Evolutionary conservation across 64 coral and sea anemone species (phyloP).

Genomic region (Acropora tenuis): DNA sequence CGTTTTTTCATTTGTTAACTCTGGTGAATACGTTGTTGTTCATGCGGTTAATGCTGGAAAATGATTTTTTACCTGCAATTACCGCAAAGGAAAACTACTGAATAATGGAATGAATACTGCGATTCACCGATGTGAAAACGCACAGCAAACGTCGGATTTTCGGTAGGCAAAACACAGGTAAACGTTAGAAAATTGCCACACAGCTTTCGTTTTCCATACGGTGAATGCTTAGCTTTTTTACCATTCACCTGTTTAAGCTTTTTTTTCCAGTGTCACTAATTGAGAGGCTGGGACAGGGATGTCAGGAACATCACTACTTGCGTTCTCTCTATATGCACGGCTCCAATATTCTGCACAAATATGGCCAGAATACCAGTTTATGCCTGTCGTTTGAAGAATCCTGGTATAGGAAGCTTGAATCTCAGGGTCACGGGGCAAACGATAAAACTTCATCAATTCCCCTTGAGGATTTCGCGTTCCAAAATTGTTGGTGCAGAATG

Average conservation of each 20-base stretch:
- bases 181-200: neutral
- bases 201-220: neutral
- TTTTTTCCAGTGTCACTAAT: too few species aligned
- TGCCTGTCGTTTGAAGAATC: too few species aligned
- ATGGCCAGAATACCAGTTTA: too few species aligned
- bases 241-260: neutral
- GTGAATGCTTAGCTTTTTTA: neutral
- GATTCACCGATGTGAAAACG: neutral
- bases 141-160: neutral
- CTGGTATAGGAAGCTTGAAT: too few species aligned
- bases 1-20: neutral
- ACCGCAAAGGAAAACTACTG: constrained; percentile 23
- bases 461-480: too few species aligned
- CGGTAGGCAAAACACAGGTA: neutral
- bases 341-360: too few species aligned
- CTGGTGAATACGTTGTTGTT: neutral
- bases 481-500: too few species aligned
- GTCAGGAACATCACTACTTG: too few species aligned
- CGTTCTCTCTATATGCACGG: too few species aligned
- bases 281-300: too few species aligned
- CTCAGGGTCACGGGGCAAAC: too few species aligned
- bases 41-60: constrained; percentile 5
- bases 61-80: neutral
- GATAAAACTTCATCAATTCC: too few species aligned
- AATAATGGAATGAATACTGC: constrained; percentile 15